These are phyloP conservation scores for Triops longicaudatus DNA, from an alignment of 1,140 invertebrate species.

Conservation along the genomic window DNA sequence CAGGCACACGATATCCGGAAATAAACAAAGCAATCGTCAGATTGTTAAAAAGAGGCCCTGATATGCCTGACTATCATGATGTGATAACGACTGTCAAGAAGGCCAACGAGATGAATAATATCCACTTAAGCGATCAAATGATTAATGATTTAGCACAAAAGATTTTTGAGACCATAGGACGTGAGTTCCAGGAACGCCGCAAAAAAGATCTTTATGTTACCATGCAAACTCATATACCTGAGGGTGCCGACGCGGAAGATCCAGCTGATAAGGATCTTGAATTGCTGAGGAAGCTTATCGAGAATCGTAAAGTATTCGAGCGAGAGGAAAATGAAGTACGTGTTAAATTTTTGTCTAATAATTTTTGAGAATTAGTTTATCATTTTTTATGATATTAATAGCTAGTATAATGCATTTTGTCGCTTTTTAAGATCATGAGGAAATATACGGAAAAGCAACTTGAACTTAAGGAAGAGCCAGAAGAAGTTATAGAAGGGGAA, in stretches of 20 bases:
- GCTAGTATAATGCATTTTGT: too few species aligned
- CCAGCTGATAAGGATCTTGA: not conserved
- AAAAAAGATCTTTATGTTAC: constrained; percentile 8
- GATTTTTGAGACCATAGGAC: not conserved
- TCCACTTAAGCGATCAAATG: not conserved
- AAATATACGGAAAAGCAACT: not conserved
- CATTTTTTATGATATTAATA: too few species aligned
- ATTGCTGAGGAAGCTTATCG: not conserved
- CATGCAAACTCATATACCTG: not conserved
- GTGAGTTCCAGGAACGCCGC: constrained; percentile 21
- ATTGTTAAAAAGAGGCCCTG: not conserved
- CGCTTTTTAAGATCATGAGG: not conserved
- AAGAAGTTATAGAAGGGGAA: not conserved
- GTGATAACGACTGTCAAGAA: not conserved
- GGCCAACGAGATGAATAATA: not conserved
- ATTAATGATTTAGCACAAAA: constrained; percentile 19
- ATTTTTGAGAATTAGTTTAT: too few species aligned
- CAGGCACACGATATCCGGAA: constrained; percentile 23
- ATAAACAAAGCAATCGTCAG: constrained; percentile 19
- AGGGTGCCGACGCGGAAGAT: not conserved
- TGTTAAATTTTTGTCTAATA: not conserved
- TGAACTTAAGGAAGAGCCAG: not conserved
- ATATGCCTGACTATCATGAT: constrained; percentile 22
- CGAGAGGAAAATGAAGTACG: not conserved
- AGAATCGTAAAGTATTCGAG: not conserved